A percentile compares a stretch with the other conserved stretches of the same genome.
Conservation (phyloP, 2,888 invertebrate species). For the Pristionchus japonicus region DNA sequence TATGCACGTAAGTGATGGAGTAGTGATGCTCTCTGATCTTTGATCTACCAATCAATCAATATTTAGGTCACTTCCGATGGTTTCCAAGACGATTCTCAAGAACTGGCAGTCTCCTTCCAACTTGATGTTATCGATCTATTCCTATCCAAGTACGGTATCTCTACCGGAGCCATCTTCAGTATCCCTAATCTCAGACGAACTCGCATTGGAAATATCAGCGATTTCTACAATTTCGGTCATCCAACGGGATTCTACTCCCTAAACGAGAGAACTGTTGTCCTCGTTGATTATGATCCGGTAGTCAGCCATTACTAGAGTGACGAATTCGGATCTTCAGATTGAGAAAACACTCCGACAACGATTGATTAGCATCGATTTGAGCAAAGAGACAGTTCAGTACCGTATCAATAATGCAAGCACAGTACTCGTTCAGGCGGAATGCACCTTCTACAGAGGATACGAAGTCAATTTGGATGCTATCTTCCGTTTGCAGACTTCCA, state of each 20-base stretch:
- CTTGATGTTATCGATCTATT: slow-evolving; percentile 38
- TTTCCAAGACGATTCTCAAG: not conserved
- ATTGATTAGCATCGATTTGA: not conserved
- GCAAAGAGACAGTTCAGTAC: not conserved
- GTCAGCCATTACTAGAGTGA: not conserved
- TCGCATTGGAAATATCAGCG: slow-evolving; percentile 2
- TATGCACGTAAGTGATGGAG: not conserved
- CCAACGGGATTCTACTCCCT: slow-evolving; percentile 20
- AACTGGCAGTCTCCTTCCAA: not conserved
- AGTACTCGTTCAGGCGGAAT: not conserved
- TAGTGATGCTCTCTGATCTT: not conserved
- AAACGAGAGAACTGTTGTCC: not conserved
- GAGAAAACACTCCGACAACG: not conserved
- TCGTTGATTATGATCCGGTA: slow-evolving; percentile 39
- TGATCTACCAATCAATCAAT: not conserved
- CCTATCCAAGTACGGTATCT: slow-evolving; percentile 27
- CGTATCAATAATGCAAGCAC: not conserved
- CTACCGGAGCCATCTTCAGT: too few relatives aligned
- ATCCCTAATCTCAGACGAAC: slow-evolving; percentile 5
- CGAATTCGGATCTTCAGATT: not conserved
- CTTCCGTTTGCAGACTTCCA: not conserved
- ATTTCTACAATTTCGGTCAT: slow-evolving; percentile 24
- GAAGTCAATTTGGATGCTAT: not conserved
- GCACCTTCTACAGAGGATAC: not conserved
- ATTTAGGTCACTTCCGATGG: not conserved